These are phyloP conservation scores for Taphrorychus bicolor DNA, from an alignment of 2,888 invertebrate genomes.

Conservation along the genomic window DNA sequence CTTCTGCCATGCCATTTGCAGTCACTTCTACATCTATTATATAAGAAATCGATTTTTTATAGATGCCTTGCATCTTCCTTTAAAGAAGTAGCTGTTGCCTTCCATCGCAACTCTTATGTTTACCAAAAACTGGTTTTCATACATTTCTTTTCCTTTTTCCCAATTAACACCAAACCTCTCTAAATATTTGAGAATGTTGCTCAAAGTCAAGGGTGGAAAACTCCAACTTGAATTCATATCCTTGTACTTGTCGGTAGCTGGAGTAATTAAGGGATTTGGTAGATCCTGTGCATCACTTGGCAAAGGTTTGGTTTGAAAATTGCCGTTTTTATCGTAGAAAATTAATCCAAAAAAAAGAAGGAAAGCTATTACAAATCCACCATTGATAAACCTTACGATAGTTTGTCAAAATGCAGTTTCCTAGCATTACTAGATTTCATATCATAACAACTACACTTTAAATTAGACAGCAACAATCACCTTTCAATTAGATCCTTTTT, in stretches of 20 bases:
- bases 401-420: too few species aligned
- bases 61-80: too few species aligned
- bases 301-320: neutral
- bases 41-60: too few species aligned
- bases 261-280: neutral
- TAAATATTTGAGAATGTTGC: neutral
- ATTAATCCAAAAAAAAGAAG: neutral
- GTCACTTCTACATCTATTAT: too few species aligned
- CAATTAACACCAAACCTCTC: neutral
- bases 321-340: neutral
- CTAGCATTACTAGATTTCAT: too few species aligned
- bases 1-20: too few species aligned
- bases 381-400: too few species aligned
- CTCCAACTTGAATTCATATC: neutral
- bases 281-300: neutral
- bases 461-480: too few species aligned
- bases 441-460: too few species aligned
- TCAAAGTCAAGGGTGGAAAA: neutral
- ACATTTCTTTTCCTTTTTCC: neutral
- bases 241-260: neutral
- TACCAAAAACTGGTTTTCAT: neutral
- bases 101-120: neutral
- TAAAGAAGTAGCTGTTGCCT: too few species aligned
- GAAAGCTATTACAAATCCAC: neutral
- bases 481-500: too few species aligned